Conservation (phyloP, 35 echinoderm and acorn worm species). For the Patiria miniata region DNA sequence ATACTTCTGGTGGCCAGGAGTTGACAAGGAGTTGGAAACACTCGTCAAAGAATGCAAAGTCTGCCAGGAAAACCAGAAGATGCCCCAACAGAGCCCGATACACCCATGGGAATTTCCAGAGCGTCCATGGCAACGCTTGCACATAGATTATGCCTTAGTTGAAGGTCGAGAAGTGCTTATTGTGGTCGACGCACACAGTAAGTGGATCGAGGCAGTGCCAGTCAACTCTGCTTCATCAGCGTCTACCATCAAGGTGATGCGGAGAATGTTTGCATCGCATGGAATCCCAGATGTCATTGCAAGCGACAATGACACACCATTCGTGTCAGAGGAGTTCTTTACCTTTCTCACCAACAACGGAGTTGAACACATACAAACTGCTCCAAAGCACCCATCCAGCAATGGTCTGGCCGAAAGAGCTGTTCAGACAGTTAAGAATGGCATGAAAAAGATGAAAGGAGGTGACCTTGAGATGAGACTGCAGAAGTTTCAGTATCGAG, state of each 20-base stretch:
- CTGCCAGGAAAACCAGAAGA: slow-evolving; percentile 37
- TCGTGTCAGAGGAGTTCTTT: slow-evolving; percentile 57
- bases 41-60: slow-evolving; percentile 40
- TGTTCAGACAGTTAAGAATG: slow-evolving; percentile 73
- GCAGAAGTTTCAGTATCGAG: slow-evolving; percentile 64
- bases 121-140: too few species aligned
- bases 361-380: slow-evolving; percentile 68
- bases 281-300: slow-evolving; percentile 74
- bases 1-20: slow-evolving; percentile 51
- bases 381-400: slow-evolving; percentile 68
- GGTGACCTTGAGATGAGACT: slow-evolving; percentile 52
- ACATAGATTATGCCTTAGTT: too few species aligned
- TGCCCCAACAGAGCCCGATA: neutral
- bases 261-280: slow-evolving; percentile 57
- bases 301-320: slow-evolving; percentile 68
- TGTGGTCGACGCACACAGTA: too few species aligned
- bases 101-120: too few species aligned
- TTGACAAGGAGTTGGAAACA: slow-evolving; percentile 47
- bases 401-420: slow-evolving; percentile 61
- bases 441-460: slow-evolving; percentile 51
- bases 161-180: too few species aligned
- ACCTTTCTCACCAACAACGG: slow-evolving; percentile 50
- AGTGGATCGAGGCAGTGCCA: too few species aligned
- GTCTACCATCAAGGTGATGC: slow-evolving; percentile 42
- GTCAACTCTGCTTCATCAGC: neutral